Base-by-base conservation (phyloP, 2,113 vertebrate species). In the Neogobius melanostomus region DNA sequence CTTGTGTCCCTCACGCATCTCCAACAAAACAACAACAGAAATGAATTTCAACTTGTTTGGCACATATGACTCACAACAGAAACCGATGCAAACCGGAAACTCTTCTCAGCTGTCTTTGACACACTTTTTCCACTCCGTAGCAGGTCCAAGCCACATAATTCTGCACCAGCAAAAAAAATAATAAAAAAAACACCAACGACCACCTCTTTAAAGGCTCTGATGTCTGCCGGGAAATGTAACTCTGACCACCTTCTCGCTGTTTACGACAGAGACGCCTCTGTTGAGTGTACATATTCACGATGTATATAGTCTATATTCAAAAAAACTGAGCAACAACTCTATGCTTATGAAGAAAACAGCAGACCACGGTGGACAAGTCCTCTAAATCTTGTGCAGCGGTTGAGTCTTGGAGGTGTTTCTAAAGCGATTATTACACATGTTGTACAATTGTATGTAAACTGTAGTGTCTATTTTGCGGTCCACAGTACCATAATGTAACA, bases 361-460 rank as follows among this genome's bases (percentile, higher is more conserved):
- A 74, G 7, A 64, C 47, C 43, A 64, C 36, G 47, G 79, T 74
- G 74, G 61, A 60, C 61, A 51, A 21, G 60, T 57, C 69, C 49
- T 14, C 53, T 14, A 50, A 66, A 50, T 74, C 53, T 61, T 61
- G 74, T 47, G 61, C 80, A 71, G 68, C 69, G 53, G 68, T 72
- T 64, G 78, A 72, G 84, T 68, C 79, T 4, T 70, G 61, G 71
- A 11, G 67, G 77, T 79, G 69, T 75, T 81, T 81, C 54, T 68
- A 60, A 75, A 75, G 71, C 71, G 66, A 64, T 75, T 28, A 79
- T 75, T 71, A 48, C 68, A 70, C 72, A 60, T 75, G 52, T 69
- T 87, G 75, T 87, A 69, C 54, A 76, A 70, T 71, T 81, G 57
- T 87, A 75, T 73, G 52, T 67, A 67, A 82, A 68, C 51, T 73